These are phyloP conservation scores for Loris lydekkerianus DNA, from an alignment of 2,797 vertebrate genomes.

Conservation along the genomic window DNA sequence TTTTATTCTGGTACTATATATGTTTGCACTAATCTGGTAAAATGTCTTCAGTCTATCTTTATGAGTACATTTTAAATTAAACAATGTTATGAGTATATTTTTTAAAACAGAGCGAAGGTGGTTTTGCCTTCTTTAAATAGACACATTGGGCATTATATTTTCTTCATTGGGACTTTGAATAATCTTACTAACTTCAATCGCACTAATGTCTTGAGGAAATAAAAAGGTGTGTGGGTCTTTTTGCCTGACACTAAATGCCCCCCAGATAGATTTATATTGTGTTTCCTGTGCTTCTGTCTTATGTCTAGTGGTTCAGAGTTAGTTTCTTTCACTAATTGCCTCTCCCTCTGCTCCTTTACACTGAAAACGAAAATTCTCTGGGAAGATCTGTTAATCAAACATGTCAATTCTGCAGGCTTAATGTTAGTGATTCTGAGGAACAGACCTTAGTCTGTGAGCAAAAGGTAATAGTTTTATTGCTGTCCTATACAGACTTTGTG, in stretches of 20 bases:
- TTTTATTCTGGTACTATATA: background rate
- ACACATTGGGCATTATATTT: background rate
- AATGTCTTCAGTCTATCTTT: background rate
- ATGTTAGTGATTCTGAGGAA: constrained; percentile 13
- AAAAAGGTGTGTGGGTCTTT: background rate
- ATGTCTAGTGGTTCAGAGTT: background rate
- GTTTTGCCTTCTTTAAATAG: background rate
- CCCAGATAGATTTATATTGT: background rate
- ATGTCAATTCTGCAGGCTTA: background rate
- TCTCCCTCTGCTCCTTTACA: background rate
- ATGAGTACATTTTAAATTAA: background rate
- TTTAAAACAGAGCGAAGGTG: background rate
- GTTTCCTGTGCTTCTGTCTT: background rate
- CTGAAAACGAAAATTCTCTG: background rate
- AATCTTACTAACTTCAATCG: background rate
- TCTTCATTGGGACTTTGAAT: background rate
- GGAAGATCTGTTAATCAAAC: background rate
- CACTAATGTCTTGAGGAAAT: background rate
- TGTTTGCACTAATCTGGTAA: background rate
- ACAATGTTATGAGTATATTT: background rate
- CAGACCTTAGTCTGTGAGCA: background rate
- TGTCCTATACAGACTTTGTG: background rate
- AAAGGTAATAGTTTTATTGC: background rate
- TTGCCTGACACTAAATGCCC: background rate
- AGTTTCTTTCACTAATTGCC: background rate